phyloP scores from a whole-genome alignment of 2,888 invertebrate species.

The Smittia sp. region DNA sequence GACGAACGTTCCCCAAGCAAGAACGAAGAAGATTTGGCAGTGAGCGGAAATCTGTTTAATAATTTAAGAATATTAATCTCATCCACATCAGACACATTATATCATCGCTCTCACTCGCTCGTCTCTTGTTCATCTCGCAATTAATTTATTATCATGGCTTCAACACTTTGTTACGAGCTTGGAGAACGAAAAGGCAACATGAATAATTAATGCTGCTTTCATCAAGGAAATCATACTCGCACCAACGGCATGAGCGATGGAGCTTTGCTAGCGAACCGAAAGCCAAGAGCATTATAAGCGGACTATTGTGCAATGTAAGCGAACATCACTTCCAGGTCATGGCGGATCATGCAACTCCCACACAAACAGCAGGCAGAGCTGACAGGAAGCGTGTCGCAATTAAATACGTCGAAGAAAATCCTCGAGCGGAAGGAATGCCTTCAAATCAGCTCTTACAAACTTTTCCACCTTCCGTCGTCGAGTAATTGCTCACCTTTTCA shows the following conservation, averaged over 20 bases:
- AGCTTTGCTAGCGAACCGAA: background rate
- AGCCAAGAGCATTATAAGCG: background rate
- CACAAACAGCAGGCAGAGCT: background rate
- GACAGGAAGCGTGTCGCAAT: background rate
- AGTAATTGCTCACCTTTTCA: constrained; percentile 46
- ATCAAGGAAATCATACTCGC: constrained; percentile 9
- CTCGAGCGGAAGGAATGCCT: no score
- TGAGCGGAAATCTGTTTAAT: constrained; percentile 9
- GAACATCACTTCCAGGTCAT: background rate
- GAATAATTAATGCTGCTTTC: constrained; percentile 19
- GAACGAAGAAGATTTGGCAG: background rate
- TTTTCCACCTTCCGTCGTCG: background rate
- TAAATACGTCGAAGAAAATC: background rate
- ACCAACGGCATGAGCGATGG: background rate
- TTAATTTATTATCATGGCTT: constrained; percentile 26
- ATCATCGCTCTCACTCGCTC: background rate
- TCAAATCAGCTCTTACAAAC: background rate
- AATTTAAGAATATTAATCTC: constrained; percentile 16
- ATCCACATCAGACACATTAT: constrained; percentile 19
- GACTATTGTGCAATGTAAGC: no score
- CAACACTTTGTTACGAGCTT: constrained; percentile 23
- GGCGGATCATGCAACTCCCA: background rate
- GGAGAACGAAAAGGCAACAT: background rate
- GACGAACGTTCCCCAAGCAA: no score
- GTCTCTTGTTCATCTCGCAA: background rate